Percentiles rank a stretch among this genome's conserved stretches.
Conservation (phyloP, 2,888 invertebrate genomes). For the Nomada flava region DNA sequence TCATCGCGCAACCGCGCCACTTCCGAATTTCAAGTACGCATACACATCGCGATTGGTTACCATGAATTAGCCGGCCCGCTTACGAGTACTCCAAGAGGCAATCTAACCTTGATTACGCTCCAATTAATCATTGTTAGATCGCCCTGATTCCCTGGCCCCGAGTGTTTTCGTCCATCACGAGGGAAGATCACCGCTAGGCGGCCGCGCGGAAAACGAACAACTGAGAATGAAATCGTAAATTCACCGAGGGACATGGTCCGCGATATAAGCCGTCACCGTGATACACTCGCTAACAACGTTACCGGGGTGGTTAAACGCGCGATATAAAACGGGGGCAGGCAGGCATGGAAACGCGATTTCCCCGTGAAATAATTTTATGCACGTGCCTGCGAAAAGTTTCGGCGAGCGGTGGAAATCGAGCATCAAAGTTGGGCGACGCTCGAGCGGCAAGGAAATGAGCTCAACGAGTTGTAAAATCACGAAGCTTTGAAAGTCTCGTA, state of each 20-base stretch:
- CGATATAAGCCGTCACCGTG: constrained; percentile 20
- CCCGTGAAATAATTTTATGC: constrained; percentile 70
- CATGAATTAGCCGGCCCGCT: constrained; percentile 64
- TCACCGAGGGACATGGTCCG: constrained; percentile 1
- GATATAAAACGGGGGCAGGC: constrained; percentile 15
- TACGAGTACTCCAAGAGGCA: constrained; percentile 66
- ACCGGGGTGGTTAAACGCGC: not conserved
- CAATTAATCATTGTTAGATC: constrained; percentile 71
- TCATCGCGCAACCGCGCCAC: constrained; percentile 70
- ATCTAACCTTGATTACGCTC: constrained; percentile 71
- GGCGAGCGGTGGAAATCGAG: constrained; percentile 73
- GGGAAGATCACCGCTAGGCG: not conserved
- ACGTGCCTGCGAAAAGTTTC: constrained; percentile 68
- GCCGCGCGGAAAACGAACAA: too few relatives aligned
- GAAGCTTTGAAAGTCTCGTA: constrained; percentile 75
- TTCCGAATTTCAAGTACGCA: constrained; percentile 69
- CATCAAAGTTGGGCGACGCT: constrained; percentile 70
- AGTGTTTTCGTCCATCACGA: not conserved
- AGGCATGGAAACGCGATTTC: constrained; percentile 40
- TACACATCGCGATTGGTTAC: constrained; percentile 71
- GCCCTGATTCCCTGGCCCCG: constrained; percentile 48
- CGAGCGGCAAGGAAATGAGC: constrained; percentile 73
- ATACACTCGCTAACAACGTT: constrained; percentile 29
- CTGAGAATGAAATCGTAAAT: constrained; percentile 16
- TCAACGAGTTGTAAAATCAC: constrained; percentile 78